These are phyloP conservation scores for Campylomormyrus numenius DNA, from an alignment of 2,113 vertebrate species.

Conservation along the genomic window DNA sequence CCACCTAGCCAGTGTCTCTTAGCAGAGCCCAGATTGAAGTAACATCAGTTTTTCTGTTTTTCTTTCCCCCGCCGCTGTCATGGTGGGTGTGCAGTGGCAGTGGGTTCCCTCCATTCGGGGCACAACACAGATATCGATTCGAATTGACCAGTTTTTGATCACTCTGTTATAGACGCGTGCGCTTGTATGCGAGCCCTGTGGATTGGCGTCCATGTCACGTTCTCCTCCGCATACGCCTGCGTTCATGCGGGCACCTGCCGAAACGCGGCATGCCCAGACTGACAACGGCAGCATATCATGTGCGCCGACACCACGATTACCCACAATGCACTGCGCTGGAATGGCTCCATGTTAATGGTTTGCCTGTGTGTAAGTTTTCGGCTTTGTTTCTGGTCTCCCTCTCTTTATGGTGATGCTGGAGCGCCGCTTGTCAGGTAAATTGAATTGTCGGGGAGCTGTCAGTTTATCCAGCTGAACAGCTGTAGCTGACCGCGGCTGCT, in stretches of 20 bases:
- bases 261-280: not conserved
- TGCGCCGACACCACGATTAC: not conserved
- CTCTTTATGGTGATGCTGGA: not conserved
- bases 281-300: not conserved
- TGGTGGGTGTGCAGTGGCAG: too few species aligned
- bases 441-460: conserved; percentile 31
- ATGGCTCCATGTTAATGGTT: not conserved
- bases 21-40: not conserved
- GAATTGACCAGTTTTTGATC: not conserved
- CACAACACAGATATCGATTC: not conserved
- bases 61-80: not conserved
- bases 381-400: not conserved
- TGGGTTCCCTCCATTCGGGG: not conserved
- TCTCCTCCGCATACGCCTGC: not conserved
- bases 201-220: not conserved
- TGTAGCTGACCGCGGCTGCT: not conserved
- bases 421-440: conserved; percentile 26
- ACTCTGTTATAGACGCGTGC: not conserved
- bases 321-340: not conserved
- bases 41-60: not conserved
- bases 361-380: not conserved
- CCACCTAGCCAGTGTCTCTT: not conserved
- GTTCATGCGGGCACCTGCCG: not conserved
- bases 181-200: not conserved
- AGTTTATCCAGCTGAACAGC: conserved; percentile 27